Base-by-base conservation (phyloP, 2,113 vertebrate genomes). In the Cromileptes altivelis region DNA sequence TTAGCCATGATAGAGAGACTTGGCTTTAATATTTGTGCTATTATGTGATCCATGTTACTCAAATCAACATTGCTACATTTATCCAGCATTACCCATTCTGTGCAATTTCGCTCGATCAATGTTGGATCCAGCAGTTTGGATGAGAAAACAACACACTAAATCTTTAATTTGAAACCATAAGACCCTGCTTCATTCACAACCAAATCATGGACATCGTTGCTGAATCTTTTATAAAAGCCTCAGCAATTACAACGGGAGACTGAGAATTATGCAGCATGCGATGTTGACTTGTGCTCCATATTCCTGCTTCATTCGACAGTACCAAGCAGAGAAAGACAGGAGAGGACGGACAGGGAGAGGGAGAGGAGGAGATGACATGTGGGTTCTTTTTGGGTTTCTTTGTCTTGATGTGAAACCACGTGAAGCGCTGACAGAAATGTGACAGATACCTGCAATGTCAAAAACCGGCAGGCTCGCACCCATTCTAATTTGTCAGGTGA, bases 401-500 rank as follows among this genome's bases (percentile, higher is more conserved):
- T 93, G 84, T 94, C 85, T 89, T 17, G 18, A 80, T 85, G 84
- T 79, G 88, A 87, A 92, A 80, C 87, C 90, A 90, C 77, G 86
- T 90, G 92, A 90, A 88, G 75, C 90, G 81, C 85, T 90, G 91
- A 91, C 92, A 92, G 86, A 90, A 88, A 92, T 85, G 86, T 93
- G 92, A 94, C 93, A 93, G 88, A 87, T 87, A 87, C 69, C 79
- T 84, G 89, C 87, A 25, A 88, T 82, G 93, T 91, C 86, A 88
- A 78, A 81, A 80, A 60, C 71, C 37, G 70, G 77, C 85, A 74
- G 80, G 69, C 87, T 78, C 33, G 37, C 88, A 68, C 87, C 84
- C 86, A 78, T 85, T 85, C 82, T 91, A 91, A 91, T 92, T 91
- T 91, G 90, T 92, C 91, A 92, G 91, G 89, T 91, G 87, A 90